These are phyloP conservation scores for Cyphomyrmex costatus DNA, from an alignment of 1,140 invertebrate species.

Conservation along the genomic window DNA sequence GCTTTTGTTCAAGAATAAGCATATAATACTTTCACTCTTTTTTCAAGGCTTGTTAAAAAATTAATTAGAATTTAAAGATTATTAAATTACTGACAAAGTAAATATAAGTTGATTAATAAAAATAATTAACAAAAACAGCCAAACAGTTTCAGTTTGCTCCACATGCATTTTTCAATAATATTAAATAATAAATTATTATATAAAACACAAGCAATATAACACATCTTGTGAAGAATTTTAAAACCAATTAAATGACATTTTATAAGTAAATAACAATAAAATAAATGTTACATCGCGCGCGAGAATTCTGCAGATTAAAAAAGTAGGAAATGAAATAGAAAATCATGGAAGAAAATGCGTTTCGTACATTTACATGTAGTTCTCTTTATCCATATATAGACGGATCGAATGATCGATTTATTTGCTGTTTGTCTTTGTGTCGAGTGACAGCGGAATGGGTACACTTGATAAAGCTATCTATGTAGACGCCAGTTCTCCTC, in stretches of 20 bases:
- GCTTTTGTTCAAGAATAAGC: no score
- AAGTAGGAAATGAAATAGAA: constrained; percentile 14
- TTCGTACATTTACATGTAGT: constrained; percentile 3
- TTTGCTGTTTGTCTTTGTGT: constrained; percentile 34
- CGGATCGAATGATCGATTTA: constrained; percentile 40
- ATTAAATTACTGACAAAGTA: background rate
- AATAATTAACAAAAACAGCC: background rate
- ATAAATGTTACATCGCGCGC: background rate
- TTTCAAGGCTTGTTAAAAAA: background rate
- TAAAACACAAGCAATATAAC: background rate
- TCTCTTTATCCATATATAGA: background rate
- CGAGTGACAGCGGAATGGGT: constrained; percentile 21
- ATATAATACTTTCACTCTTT: no score
- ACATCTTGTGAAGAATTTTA: background rate
- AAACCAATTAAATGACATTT: background rate
- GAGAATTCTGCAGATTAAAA: background rate
- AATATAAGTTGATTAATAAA: background rate
- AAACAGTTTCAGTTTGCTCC: background rate
- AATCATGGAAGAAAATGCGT: background rate
- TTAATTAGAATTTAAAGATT: background rate
- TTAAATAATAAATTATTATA: background rate
- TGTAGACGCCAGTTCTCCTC: background rate
- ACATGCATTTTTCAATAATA: background rate
- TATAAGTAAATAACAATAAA: background rate
- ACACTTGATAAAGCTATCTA: constrained; percentile 51